Evolutionary conservation across 2,888 invertebrate genomes (phyloP).

Genomic region (Julus scandinavius): DNA sequence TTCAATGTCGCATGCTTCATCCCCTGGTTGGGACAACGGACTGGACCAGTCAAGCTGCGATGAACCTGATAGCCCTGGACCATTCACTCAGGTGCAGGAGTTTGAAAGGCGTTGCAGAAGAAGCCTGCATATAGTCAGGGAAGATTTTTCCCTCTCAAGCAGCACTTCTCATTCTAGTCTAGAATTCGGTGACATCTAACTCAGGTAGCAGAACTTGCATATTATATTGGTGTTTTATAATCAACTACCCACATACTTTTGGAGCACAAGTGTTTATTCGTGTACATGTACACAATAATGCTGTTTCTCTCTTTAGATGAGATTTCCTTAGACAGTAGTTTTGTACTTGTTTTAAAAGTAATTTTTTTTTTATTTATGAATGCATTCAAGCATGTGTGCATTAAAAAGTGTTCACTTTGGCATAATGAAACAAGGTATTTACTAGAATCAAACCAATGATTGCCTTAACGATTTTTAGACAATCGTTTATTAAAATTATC

Average conservation of each 20-base stretch:
- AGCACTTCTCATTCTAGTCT: constrained; percentile 57
- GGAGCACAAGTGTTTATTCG: background rate
- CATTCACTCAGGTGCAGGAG: background rate
- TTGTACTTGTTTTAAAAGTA: background rate
- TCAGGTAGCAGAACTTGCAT: background rate
- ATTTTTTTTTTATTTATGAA: background rate
- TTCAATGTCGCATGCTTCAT: constrained; percentile 59
- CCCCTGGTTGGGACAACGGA: constrained; percentile 59
- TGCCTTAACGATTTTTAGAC: background rate
- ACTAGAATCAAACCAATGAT: background rate
- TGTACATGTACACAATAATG: background rate
- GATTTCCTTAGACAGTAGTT: background rate
- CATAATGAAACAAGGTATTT: background rate
- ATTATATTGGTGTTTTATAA: background rate
- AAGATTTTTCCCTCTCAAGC: constrained; percentile 56
- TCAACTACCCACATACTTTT: background rate
- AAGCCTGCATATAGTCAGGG: constrained; percentile 53
- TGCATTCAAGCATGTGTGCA: background rate
- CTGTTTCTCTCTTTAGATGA: background rate
- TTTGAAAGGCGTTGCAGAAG: constrained; percentile 31
- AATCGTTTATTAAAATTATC: background rate
- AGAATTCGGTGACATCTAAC: constrained; percentile 57
- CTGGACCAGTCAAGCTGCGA: constrained; percentile 56
- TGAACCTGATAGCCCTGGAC: constrained; percentile 55
- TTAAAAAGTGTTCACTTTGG: background rate